Evolutionary conservation across 2,797 vertebrate species (phyloP), one percentile per base, ranked within the genome.

Genomic region (Lepilemur septentrionalis): DNA sequence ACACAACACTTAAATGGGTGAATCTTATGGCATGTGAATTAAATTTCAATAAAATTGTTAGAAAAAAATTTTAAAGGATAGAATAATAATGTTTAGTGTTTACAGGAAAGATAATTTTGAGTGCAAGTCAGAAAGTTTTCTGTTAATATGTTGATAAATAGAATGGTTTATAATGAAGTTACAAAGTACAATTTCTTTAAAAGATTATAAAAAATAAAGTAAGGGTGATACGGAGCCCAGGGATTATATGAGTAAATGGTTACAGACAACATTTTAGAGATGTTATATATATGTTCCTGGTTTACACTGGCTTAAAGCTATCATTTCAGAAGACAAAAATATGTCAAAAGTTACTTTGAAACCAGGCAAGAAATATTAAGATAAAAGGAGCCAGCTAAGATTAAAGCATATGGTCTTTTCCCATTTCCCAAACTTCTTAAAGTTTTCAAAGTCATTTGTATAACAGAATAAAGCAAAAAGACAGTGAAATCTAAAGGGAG

Each of bases 331-430:
- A 90, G 84, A 94, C 35, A 69, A 80, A 94, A 93, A 95, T 69
- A 72, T 25, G 48, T 83, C 85, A 83, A 91, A 95, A 94, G n/a
- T 83, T 95, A 81, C 88, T 89, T 95, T 95, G 83, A 95, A 94
- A 89, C 41, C 11, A 65, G 55, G 30, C 72, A 81, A 96, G 61
- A 93, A 95, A 89, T 76, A 90, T 75, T 94, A 86, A 95, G 72
- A 88, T 93, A 81, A 95, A 97, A 96, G 69, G 25, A 78, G 15
- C 41, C 55, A 81, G 70, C 10, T 82, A 73, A 94, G 87, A 94
- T 89, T 61, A 94, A 92, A 97, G 41, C 30, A 6, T 72, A 78
- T 35, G 48, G 48, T 76, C 35, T 50, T 96, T 94, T 78, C 23
- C 83, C 92, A n/a, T 86, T 89, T 91, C 85, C 55, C 81, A 95